Evolutionary conservation across 1,140 invertebrate species (phyloP), one percentile per base, ranked within the genome.

Genomic region (Saxidomus purpurata): DNA sequence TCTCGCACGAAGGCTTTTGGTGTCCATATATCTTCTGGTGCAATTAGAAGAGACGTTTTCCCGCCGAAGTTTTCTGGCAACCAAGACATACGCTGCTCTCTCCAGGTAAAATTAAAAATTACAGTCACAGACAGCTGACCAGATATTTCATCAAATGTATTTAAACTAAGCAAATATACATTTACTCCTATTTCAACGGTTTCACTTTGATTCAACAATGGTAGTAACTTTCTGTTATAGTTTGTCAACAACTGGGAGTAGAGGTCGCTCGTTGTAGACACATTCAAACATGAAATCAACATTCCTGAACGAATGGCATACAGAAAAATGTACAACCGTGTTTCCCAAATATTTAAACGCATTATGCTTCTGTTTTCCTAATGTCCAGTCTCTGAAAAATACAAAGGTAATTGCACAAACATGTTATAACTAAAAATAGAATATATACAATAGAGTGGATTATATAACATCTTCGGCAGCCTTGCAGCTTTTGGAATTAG

Each of bases 191-290:
- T 43, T 19, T 86, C 13, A 25, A 49, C 49, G 9, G 52, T 3
- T 36, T 55, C 36, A 19, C 31, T 55, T 25, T 86, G 83, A 43
- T 76, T 61, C 17, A n/a, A 4, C 11, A 76, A 1, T 19, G 83
- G 83, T 13, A 71, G 40, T n/a, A 86, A 19, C 11, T 59, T 74
- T 61, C 61, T 74, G 52, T 59, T 86, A 47, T 86, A 86, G 25
- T 34, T 40, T 15, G 25, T 55, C 19, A 59, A 22, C 31, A 80
- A 25, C 11, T 55, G 0, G 15, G 77, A 19, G 34, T 80, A 80
- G n/a, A 80, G 77, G 28, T 40, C 13, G 34, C 38, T 15, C 2
- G 67, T 28, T n/a, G 36, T 15, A 38, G 36, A 71, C 22, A 71
- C 67, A 38, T 36, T 38, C 0, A 71, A 19, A 40, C 13, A 38